These are phyloP conservation scores for Solea senegalensis DNA, from an alignment of 2,113 vertebrate genomes.

Conservation along the genomic window DNA sequence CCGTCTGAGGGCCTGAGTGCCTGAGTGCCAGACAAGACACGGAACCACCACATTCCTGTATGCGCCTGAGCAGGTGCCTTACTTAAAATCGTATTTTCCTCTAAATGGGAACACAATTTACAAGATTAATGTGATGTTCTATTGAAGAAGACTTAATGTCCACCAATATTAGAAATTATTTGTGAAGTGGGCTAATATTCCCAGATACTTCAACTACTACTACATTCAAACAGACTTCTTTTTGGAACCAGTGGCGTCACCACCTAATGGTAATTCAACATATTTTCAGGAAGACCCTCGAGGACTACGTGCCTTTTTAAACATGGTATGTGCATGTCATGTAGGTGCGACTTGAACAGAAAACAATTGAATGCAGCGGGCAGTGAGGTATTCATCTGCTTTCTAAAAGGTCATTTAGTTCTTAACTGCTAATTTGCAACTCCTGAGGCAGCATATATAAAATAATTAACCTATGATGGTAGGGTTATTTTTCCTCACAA, in stretches of 20 bases:
- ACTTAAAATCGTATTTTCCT: no score
- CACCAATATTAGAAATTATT: no score
- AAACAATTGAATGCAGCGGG: conserved; percentile 1
- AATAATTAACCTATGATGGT: conserved; percentile 14
- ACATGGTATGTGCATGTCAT: background rate
- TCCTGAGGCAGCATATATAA: background rate
- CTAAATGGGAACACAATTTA: no score
- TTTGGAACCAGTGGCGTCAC: no score
- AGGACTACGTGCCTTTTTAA: no score
- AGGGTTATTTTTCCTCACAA: conserved; percentile 43
- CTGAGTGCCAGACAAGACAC: background rate
- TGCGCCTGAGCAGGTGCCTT: conserved; percentile 1
- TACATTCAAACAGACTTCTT: no score
- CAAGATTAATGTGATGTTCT: no score
- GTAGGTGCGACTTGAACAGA: conserved; percentile 26
- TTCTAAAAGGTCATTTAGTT: background rate
- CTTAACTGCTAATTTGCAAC: conserved; percentile 6
- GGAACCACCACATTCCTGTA: background rate
- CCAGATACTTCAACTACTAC: no score
- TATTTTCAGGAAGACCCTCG: no score
- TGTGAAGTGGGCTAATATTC: no score
- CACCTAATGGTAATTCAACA: no score
- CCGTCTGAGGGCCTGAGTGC: background rate
- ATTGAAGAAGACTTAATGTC: no score
- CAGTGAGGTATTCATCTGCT: background rate